Conservation (phyloP, 2,888 invertebrate species). For the Drosophila suboccidentalis region DNA sequence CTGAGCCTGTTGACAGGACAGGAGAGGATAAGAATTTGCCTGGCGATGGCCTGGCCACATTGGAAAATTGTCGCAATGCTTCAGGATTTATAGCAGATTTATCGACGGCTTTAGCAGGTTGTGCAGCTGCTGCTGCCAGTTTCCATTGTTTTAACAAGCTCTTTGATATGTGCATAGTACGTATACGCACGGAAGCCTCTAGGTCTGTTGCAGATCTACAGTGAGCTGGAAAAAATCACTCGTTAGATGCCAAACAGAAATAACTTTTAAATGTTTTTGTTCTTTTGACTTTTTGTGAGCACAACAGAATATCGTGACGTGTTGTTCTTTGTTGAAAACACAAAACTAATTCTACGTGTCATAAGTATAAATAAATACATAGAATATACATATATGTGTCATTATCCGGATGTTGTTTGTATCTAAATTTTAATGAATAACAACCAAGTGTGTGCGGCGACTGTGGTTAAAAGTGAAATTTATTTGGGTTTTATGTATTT, state of each 20-base stretch:
- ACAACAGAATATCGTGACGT: slow-evolving; percentile 42
- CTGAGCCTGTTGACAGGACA: slow-evolving; percentile 47
- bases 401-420: slow-evolving; percentile 3
- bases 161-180: slow-evolving; percentile 44
- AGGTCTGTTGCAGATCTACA: slow-evolving; percentile 4
- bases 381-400: slow-evolving; percentile 2
- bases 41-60: slow-evolving; percentile 34
- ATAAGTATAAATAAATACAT: slow-evolving; percentile 34
- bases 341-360: slow-evolving; percentile 31
- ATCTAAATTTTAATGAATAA: slow-evolving; percentile 50
- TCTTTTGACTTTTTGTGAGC: slow-evolving; percentile 7
- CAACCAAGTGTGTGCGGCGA: slow-evolving; percentile 32
- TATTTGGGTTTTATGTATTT: slow-evolving; percentile 46
- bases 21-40: slow-evolving; percentile 42
- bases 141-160: slow-evolving; percentile 49
- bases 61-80: slow-evolving; percentile 54
- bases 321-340: slow-evolving; percentile 25
- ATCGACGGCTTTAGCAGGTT: slow-evolving; percentile 60
- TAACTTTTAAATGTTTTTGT: slow-evolving; percentile 1
- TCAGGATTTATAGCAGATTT: slow-evolving; percentile 76
- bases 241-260: not conserved
- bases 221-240: slow-evolving; percentile 15
- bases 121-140: slow-evolving; percentile 50
- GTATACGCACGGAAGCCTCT: slow-evolving; percentile 24
- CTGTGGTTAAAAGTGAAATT: slow-evolving; percentile 49